Conservation (phyloP, 2,888 invertebrate species). For the Erebia epiphron region DNA sequence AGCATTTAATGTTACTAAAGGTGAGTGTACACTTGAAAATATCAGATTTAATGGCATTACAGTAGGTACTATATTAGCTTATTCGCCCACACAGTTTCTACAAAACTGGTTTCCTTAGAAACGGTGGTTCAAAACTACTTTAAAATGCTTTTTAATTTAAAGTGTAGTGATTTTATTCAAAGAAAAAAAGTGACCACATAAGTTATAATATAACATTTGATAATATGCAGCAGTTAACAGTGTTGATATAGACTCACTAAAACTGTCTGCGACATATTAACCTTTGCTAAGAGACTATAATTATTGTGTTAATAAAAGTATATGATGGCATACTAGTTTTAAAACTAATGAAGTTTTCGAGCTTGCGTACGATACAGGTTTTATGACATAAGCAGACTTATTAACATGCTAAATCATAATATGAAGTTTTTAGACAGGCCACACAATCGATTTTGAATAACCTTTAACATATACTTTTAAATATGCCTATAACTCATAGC, state of each 20-base stretch:
- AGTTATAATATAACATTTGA: too few species aligned
- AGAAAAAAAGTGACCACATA: too few species aligned
- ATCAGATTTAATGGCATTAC: conserved; percentile 1
- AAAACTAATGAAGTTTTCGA: conserved; percentile 11
- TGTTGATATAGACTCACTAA: conserved; percentile 10
- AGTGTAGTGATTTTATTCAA: too few species aligned
- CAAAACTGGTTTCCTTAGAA: not conserved
- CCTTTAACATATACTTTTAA: not conserved
- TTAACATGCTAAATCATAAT: conserved; percentile 14
- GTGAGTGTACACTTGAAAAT: conserved; percentile 15
- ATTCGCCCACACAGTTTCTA: not conserved
- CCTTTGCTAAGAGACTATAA: not conserved
- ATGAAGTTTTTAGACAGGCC: conserved; percentile 14
- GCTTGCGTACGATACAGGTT: conserved; percentile 18
- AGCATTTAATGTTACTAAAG: conserved; percentile 1
- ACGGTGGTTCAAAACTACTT: too few species aligned
- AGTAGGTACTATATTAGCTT: not conserved
- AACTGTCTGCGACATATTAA: conserved; percentile 5
- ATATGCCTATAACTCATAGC: not conserved
- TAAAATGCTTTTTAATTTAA: too few species aligned
- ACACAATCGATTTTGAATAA: conserved; percentile 1
- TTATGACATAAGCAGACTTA: conserved; percentile 22
- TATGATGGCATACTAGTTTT: not conserved
- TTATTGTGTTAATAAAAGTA: not conserved
- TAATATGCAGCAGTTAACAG: not conserved